These are phyloP conservation scores for Anguilla japonica DNA, from an alignment of 2,113 vertebrate species.

Conservation along the genomic window DNA sequence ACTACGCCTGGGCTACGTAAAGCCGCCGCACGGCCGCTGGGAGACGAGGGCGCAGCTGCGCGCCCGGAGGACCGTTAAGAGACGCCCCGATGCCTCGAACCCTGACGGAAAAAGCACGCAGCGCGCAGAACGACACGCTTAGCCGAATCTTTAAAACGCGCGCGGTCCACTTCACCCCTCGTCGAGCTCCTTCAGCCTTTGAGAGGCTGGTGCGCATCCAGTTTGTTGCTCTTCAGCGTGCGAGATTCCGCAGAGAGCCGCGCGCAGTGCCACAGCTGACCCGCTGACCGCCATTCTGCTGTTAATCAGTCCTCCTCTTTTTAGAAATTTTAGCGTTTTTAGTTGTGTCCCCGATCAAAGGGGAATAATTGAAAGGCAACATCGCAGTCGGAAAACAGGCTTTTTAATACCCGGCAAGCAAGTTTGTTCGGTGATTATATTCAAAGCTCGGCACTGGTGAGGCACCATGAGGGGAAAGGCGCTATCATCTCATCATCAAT, in stretches of 20 bases:
- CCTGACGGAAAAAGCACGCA: neutral
- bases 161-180: neutral
- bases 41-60: neutral
- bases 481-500: no score
- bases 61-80: constrained; percentile 11
- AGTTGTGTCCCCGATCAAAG: neutral
- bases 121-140: neutral
- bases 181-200: neutral
- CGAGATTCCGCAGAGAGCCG: neutral
- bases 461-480: no score
- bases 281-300: neutral
- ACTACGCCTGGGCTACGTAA: constrained; percentile 1
- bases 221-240: neutral
- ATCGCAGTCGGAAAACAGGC: neutral
- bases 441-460: no score
- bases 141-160: neutral
- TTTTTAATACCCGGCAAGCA: neutral
- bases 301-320: neutral
- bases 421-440: no score
- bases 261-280: neutral
- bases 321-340: neutral
- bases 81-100: neutral
- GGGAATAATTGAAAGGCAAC: neutral
- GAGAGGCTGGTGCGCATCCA: neutral
- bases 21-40: neutral